Percentiles rank a stretch among this genome's conserved stretches.
These are phyloP conservation scores for Anadara kagoshimensis DNA, from an alignment of 1,140 invertebrate genomes.

Conservation along the genomic window DNA sequence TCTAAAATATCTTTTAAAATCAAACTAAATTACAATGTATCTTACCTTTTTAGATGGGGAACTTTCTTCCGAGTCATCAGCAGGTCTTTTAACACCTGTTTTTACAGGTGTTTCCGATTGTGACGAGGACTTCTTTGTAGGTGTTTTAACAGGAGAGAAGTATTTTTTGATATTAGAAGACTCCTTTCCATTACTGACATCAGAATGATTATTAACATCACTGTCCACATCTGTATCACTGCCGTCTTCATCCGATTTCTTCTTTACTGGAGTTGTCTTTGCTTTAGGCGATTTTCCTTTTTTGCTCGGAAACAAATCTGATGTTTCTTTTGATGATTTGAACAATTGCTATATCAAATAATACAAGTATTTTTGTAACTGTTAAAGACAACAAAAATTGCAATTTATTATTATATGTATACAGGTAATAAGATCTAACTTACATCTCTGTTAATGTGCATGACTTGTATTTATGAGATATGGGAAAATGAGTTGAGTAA, in stretches of 20 bases:
- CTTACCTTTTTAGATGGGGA: too few relatives aligned
- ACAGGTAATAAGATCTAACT: too few relatives aligned
- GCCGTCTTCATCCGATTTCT: slow-evolving; percentile 27
- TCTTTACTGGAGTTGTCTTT: slow-evolving; percentile 14
- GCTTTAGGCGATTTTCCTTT: slow-evolving; percentile 32
- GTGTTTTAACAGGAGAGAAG: not conserved
- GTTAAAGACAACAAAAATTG: too few relatives aligned
- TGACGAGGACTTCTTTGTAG: not conserved
- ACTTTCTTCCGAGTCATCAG: too few relatives aligned
- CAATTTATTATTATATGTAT: too few relatives aligned
- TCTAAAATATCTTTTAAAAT: too few relatives aligned
- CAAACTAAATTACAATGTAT: too few relatives aligned
- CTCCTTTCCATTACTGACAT: not conserved
- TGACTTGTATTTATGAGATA: too few relatives aligned
- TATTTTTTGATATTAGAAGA: not conserved
- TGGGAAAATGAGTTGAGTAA: not conserved
- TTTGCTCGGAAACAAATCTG: slow-evolving; percentile 57
- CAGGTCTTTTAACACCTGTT: slow-evolving; percentile 1
- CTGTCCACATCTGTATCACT: slow-evolving; percentile 24
- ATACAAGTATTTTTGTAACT: slow-evolving; percentile 9
- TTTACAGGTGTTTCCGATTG: slow-evolving; percentile 25
- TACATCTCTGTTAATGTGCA: too few relatives aligned
- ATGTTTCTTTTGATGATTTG: slow-evolving; percentile 68
- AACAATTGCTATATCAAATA: slow-evolving; percentile 59
- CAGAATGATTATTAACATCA: slow-evolving; percentile 30